Percentiles rank a stretch among this genome's conserved stretches.
Conservation (phyloP, 1,140 invertebrate genomes). For the Oryctes rhinoceros region DNA sequence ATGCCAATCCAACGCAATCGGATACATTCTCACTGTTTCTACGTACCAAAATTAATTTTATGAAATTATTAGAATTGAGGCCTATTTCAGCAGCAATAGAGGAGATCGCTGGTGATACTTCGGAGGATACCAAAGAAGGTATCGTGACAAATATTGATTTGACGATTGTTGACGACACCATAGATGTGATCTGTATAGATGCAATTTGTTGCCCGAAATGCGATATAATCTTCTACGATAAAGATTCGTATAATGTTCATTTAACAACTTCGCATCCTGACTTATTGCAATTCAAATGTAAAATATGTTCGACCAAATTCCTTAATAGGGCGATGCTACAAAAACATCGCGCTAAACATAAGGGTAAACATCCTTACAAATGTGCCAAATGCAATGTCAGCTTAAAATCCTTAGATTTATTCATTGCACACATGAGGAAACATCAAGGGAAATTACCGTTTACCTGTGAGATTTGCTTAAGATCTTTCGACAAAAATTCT, state of each 20-base stretch:
- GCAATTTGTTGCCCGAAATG: conserved; percentile 21
- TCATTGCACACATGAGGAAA: conserved; percentile 42
- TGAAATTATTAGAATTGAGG: neutral
- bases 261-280: neutral
- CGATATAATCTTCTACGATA: neutral
- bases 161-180: neutral
- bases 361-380: conserved; percentile 25
- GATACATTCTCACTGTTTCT: conserved; percentile 19
- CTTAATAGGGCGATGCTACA: conserved; percentile 21
- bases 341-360: conserved; percentile 30
- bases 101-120: neutral
- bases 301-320: conserved; percentile 32
- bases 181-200: conserved; percentile 13
- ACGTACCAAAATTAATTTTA: conserved; percentile 23
- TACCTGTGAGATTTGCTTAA: conserved; percentile 52
- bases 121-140: neutral
- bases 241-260: conserved; percentile 29
- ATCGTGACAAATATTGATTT: conserved; percentile 18
- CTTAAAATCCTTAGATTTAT: conserved; percentile 22
- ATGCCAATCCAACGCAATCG: neutral
- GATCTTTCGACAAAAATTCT: conserved; percentile 49
- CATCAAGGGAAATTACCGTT: conserved; percentile 53
- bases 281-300: conserved; percentile 28
- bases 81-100: neutral
- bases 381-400: conserved; percentile 31